phyloP scores from a whole-genome alignment of 2,113 vertebrate species.

The Dinomys branickii region DNA sequence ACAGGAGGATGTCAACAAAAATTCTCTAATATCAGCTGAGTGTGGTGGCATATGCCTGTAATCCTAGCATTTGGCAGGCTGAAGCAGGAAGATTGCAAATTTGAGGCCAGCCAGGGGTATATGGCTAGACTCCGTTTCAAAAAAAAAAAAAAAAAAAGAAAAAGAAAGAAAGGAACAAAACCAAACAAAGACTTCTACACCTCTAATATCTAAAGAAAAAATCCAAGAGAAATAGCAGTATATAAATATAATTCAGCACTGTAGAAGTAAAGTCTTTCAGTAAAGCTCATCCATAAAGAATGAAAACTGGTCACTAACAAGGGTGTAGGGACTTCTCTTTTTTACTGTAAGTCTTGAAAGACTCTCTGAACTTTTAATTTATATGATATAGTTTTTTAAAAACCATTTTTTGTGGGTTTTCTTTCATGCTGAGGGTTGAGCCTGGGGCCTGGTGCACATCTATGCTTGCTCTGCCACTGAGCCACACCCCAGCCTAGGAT shows the following conservation, averaged over 20 bases:
- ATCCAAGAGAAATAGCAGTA: background rate
- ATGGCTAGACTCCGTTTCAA: background rate
- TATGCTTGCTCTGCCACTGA: background rate
- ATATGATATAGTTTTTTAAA: background rate
- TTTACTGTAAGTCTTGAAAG: background rate
- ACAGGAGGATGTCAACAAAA: background rate
- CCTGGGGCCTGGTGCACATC: background rate
- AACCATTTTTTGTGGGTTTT: background rate
- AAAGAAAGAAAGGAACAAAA: background rate
- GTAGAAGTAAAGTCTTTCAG: background rate
- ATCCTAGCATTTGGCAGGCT: background rate
- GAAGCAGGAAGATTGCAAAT: background rate
- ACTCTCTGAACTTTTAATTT: background rate
- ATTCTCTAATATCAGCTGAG: background rate
- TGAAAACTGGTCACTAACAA: background rate
- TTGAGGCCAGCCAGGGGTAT: background rate
- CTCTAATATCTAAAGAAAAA: background rate
- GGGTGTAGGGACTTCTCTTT: too few relatives aligned
- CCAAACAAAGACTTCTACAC: background rate
- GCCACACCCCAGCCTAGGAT: background rate
- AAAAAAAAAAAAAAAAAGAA: background rate
- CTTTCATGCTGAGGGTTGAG: background rate
- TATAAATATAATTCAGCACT: background rate
- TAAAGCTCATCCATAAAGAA: background rate
- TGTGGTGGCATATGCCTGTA: background rate